Evolutionary conservation across 2,797 vertebrate species (phyloP), one percentile per base, ranked within the genome.

Genomic region (Yasuhikotakia modesta): DNA sequence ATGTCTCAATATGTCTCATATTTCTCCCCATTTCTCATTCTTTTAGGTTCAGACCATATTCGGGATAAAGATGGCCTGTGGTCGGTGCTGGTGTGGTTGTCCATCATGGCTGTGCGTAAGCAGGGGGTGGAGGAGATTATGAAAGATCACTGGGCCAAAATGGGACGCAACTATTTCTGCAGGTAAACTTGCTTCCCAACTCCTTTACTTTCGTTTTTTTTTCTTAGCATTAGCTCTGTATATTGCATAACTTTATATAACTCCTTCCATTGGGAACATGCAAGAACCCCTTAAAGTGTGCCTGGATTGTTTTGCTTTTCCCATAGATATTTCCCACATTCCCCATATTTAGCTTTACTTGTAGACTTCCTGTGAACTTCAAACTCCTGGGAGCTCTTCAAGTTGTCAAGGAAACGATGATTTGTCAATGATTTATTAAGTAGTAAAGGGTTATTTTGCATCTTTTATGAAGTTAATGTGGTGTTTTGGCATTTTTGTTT

Each of bases 21-120:
- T n/a, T n/a, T 32, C 1, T 4, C 46, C 74, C 50, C 57, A 16
- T 75, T 32, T 48, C 35, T 14, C 1, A 63, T 19, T 79, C 17
- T 32, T 73, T 68, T 82, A 99, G 98, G 98, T 32, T 99, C 97
- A 22, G 96, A 99, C 87, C 97, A 99, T 87, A 96, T 99, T 81
- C 94, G 98, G 72, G 97, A 99, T 87, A 99, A 99, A 85, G 98
- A 99, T 17, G 98, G 98, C 45, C 87, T 99, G 46, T 99, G 98
- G 98, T 95, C 98, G 5, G 96, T 99, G 82, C 87, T 99, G 85
- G 90, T 96, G 78, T 99, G 98, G 97, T 90, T 99, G 83, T 99
- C 98, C 83, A 95, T 99, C 79, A 92, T 99, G 76, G 95, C 95
- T 1, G 92, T 93, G 80, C 93, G 94, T 81, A 99, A 96, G 81